Evolutionary conservation across 23 tunicate genomes (phyloP).

Genomic region (Trididemnum clinides): DNA sequence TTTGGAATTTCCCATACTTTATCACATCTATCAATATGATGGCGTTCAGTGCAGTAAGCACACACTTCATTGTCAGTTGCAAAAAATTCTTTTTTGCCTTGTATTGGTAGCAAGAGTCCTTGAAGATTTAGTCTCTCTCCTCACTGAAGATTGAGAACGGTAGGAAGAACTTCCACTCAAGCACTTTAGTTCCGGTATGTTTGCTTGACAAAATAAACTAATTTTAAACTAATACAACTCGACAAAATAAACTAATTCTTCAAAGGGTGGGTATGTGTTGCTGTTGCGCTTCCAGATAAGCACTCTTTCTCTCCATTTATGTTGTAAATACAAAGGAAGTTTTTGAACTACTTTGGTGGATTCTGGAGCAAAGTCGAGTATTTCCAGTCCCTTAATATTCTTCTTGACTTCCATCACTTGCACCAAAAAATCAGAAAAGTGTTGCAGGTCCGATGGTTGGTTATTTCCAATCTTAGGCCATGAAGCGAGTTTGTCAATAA

Average conservation of each 20-base stretch:
- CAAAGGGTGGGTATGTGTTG: slow-evolving; percentile 8
- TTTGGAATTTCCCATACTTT: neutral
- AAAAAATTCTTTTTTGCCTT: no score
- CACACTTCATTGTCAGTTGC: neutral
- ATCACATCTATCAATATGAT: neutral
- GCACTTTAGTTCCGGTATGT: no score
- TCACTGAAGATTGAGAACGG: no score
- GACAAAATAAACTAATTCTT: neutral
- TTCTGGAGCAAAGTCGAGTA: neutral
- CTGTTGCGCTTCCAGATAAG: neutral
- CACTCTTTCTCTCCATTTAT: slow-evolving; percentile 1
- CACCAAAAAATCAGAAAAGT: slow-evolving; percentile 10
- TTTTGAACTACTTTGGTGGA: neutral
- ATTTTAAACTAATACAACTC: no score
- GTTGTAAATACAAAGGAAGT: neutral
- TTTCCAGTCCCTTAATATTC: neutral
- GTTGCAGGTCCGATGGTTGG: neutral
- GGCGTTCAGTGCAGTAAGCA: neutral
- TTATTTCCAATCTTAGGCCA: neutral
- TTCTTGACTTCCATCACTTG: neutral
- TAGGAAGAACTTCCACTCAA: no score
- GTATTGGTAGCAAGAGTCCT: no score
- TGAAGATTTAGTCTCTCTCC: no score
- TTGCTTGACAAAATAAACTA: no score
- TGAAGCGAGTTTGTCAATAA: neutral